These are phyloP conservation scores for Agrotis clavis DNA, from an alignment of 2,888 invertebrate species.

Conservation along the genomic window DNA sequence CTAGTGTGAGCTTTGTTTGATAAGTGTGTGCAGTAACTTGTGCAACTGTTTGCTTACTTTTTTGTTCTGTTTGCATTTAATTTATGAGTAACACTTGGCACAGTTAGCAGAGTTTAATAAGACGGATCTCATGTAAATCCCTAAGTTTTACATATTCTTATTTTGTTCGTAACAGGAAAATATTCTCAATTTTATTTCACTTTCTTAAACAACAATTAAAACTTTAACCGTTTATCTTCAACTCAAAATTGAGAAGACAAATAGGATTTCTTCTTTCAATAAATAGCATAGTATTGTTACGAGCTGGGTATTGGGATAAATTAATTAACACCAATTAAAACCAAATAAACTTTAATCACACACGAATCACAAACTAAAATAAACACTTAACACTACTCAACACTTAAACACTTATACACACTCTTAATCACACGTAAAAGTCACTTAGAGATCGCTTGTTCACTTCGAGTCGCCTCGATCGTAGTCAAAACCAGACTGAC, in stretches of 20 bases:
- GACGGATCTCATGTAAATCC: background rate
- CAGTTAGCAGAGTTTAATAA: slow-evolving; percentile 5
- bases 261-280: too few relatives aligned
- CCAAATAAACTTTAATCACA: too few relatives aligned
- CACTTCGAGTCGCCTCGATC: too few relatives aligned
- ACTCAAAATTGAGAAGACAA: background rate
- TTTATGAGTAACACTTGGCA: slow-evolving; percentile 39
- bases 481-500: too few relatives aligned
- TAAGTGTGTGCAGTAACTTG: slow-evolving; percentile 36
- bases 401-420: too few relatives aligned
- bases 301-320: too few relatives aligned
- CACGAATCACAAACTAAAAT: too few relatives aligned
- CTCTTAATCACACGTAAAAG: too few relatives aligned
- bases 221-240: slow-evolving; percentile 3
- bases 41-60: slow-evolving; percentile 40
- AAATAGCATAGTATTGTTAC: background rate
- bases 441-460: too few relatives aligned
- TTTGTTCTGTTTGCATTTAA: slow-evolving; percentile 36
- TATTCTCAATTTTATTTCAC: background rate
- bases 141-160: background rate
- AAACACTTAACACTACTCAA: too few relatives aligned
- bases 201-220: background rate
- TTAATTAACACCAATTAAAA: too few relatives aligned
- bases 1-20: slow-evolving; percentile 48
- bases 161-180: background rate